Percentiles rank a stretch among this genome's conserved stretches.
Evolutionary conservation across 2,888 invertebrate genomes (phyloP).

Genomic region (Habrosyne pyritoides): DNA sequence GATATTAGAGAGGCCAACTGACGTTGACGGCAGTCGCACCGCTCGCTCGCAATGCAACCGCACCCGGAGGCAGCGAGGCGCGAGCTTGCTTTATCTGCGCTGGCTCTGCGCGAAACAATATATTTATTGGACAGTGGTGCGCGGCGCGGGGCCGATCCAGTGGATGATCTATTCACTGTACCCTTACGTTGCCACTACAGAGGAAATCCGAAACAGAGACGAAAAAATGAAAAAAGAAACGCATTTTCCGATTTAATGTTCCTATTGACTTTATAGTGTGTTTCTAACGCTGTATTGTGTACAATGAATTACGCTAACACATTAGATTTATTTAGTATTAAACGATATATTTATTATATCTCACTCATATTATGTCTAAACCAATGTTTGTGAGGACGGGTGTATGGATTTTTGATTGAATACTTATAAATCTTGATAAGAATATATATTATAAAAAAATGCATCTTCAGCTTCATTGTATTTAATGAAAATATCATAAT

Average conservation of each 20-base stretch:
- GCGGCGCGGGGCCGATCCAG: constrained; percentile 59
- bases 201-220: constrained; percentile 29
- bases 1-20: not conserved
- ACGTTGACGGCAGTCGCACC: not conserved
- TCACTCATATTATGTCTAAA: too few relatives aligned
- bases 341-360: too few relatives aligned
- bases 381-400: too few relatives aligned
- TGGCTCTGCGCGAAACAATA: constrained; percentile 82
- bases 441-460: not conserved
- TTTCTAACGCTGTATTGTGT: not conserved
- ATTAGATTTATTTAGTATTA: too few relatives aligned
- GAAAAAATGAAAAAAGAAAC: not conserved
- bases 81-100: constrained; percentile 83
- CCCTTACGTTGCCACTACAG: constrained; percentile 50
- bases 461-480: not conserved
- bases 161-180: constrained; percentile 77
- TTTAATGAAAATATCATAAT: not conserved
- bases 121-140: constrained; percentile 82
- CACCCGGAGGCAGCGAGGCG: constrained; percentile 67
- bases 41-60: constrained; percentile 42
- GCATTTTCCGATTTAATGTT: not conserved
- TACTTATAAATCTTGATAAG: too few relatives aligned
- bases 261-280: not conserved
- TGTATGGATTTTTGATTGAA: too few relatives aligned
- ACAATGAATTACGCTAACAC: not conserved